Evolutionary conservation across 2,797 vertebrate species (phyloP), one percentile per base, ranked within the genome.

Genomic region (Hephaestus fuliginosus): DNA sequence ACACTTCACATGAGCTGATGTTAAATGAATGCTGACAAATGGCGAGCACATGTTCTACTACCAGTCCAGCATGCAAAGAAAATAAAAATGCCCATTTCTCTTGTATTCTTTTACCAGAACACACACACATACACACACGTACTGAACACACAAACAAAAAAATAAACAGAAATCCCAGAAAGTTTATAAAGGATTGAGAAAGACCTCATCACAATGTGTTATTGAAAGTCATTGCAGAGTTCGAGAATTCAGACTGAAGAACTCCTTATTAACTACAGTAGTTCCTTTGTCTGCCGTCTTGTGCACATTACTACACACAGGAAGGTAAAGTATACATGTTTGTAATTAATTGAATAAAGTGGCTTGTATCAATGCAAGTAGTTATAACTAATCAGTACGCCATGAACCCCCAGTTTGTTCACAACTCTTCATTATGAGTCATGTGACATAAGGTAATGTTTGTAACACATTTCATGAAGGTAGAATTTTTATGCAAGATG

Each of bases 381-480:
- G 36, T 28, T 18, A 15, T 20, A 76, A 48, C 11, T 53, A 44
- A 69, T 51, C 44, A 58, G n/a, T 43, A 5, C 17, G 1, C 22
- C 44, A 39, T 78, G 13, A 68, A 57, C 11, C 20, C 36, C 60
- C 17, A 18, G 48, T 44, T 49, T 81, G 65, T 72, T 69, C 48
- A 22, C 25, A n/a, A 72, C 36, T 74, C 18, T 30, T 57, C 22
- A 72, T 22, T 12, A 2, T 25, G 36, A 74, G 52, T 81, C 71
- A 76, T 72, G 70, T 65, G 71, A 82, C 48, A 58, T 7, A 3
- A 62, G 33, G 33, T 84, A 46, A 83, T 69, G 56, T 85, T 70
- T 84, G 70, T 78, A 22, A 78, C 82, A 82, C 46, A 82, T 73
- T 82, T 76, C 53, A 58, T 28, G 25, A 73, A 65, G 62, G 58